Evolutionary conservation across 2,113 vertebrate genomes (phyloP), one percentile per base, ranked within the genome.

Genomic region (Lathamus discolor): DNA sequence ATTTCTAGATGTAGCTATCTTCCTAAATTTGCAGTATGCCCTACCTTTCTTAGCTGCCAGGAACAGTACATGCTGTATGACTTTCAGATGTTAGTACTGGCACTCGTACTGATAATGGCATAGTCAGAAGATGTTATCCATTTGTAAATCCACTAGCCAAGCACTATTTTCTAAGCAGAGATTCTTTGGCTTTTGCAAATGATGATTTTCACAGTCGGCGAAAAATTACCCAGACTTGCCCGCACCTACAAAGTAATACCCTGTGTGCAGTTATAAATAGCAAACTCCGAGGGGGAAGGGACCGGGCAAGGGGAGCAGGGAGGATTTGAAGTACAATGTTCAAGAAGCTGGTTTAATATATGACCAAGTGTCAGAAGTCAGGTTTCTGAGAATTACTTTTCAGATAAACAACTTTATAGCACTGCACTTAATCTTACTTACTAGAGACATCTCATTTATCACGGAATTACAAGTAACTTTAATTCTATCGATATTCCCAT

Each of bases 381-480:
- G 97, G 97, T 97, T 98, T 97, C 97, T 97, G 97, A 96, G 98
- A 98, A 98, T 97, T 97, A 98, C 96, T 97, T 98, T 98, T 98
- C 93, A 99, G 98, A 99, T 99, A 99, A 99, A 98, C 98, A 98
- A 97, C 97, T 99, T 99, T 98, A 99, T 98, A 98, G 98, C 98
- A 49, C 94, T 70, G 84, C 93, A 96, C 97, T 98, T 97, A 95
- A 98, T 98, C 98, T 98, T 98, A 97, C 98, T 97, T 98, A 98
- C 97, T 94, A 94, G 97, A 97, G 98, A 98, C 98, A 98, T 96
- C 92, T 97, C 97, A 98, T 99, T 99, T 98, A 98, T 97, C 97
- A 98, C 95, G 69, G 97, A 98, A 98, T 98, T 98, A 97, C 97
- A 97, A 97, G 91, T 96, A 98, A 98, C 97, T 97, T 98, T 98